These are phyloP conservation scores for Aulostomus chinensis DNA, from an alignment of 2,797 vertebrate species.

Conservation along the genomic window DNA sequence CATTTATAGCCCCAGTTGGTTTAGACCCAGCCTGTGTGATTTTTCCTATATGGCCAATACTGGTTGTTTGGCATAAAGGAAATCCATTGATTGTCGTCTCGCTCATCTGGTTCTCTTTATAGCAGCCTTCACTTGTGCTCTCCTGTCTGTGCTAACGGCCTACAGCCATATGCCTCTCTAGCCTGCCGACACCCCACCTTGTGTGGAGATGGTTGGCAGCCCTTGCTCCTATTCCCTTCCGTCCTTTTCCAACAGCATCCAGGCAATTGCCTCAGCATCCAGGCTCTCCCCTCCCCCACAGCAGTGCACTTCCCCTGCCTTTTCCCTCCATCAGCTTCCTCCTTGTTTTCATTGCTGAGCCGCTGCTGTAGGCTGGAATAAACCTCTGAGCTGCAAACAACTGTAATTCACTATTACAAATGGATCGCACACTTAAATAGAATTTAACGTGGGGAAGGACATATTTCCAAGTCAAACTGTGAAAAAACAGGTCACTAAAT, in stretches of 20 bases:
- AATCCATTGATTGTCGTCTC: constrained; percentile 59
- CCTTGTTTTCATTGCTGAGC: constrained; percentile 42
- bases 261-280: constrained; percentile 62
- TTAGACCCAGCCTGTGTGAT: constrained; percentile 12
- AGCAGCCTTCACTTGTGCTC: constrained; percentile 46
- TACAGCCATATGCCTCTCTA: constrained; percentile 64
- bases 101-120: constrained; percentile 47
- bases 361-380: constrained; percentile 35
- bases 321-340: constrained; percentile 57
- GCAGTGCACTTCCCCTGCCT: constrained; percentile 56
- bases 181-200: constrained; percentile 68
- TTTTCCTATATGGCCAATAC: constrained; percentile 26
- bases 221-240: constrained; percentile 41
- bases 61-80: constrained; percentile 43
- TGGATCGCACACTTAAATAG: constrained; percentile 37
- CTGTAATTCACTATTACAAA: constrained; percentile 48
- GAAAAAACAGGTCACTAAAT: constrained; percentile 66
- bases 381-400: constrained; percentile 41
- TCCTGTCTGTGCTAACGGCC: constrained; percentile 64
- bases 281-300: constrained; percentile 71
- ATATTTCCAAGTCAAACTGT: constrained; percentile 60
- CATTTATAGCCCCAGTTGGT: constrained; percentile 16
- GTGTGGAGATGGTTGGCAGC: constrained; percentile 68
- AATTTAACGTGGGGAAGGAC: constrained; percentile 35
- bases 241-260: constrained; percentile 58